Base-by-base conservation (phyloP, 2,113 vertebrate species). In the Brienomyrus longianalis region DNA sequence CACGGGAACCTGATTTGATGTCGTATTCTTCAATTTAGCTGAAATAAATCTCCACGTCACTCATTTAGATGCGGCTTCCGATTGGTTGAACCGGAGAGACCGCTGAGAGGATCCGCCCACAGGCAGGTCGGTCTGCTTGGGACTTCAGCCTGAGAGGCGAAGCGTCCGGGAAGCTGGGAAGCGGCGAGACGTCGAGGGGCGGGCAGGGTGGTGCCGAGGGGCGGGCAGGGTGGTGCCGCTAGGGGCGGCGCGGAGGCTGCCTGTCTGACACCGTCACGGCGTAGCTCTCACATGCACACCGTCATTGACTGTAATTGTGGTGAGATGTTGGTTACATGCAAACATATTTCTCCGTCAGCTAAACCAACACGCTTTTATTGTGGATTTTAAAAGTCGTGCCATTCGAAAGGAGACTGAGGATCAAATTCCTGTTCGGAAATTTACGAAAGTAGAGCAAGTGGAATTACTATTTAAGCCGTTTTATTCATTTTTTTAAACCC, bases 121-220 rank as follows among this genome's bases (percentile, higher is more conserved):
- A 89, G 92, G 93, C 95, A 95, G 94, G 94, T 95, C 94, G 94
- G 93, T 89, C 35, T 43, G 31, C 86, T 89, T 91, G 85, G 85
- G 85, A 51, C 90, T 59, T 87, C 77, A n/a, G 54, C 50, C 83
- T 59, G 83, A 84, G 31, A 90, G 51, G 91, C 90, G 80, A 90
- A 92, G 91, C 91, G 62, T 86, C 62, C 9, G 91, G 85, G 93
- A 93, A 92, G 92, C 91, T 90, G 91, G 39, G 39, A 39, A 39
- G 39, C 39, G 39, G 39, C 39, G 39, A 39, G 39, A 39, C 39
- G 48, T 45, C 21, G 43, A 89, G 88, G 87, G 87, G 88, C 43
- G 6, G 54, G 84, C 87, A 59, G 54, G 83, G 85, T 48, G 89
- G 84, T 86, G 48, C 48, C 21, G 43, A 89, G 88, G 87, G 87